A percentile compares a stretch with the other conserved stretches of the same genome.
Conservation (phyloP, 2,888 invertebrate genomes). For the Caenorhabditis angaria region DNA sequence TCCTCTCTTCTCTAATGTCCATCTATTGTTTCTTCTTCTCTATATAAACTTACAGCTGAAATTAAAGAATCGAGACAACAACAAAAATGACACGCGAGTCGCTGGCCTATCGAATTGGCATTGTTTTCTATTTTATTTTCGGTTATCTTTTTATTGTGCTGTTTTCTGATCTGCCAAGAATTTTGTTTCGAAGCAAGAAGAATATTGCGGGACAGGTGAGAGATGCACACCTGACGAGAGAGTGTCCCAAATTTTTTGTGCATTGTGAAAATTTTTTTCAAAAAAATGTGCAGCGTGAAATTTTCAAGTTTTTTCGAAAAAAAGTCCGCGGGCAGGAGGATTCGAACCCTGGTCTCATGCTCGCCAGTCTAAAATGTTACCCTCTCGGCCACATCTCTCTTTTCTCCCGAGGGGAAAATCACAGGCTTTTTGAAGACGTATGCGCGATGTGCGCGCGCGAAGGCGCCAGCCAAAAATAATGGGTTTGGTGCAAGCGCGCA, state of each 20-base stretch:
- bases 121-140: slow-evolving; percentile 11
- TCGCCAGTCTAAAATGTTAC: too few species aligned
- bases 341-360: too few species aligned
- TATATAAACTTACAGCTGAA: not conserved
- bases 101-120: slow-evolving; percentile 5
- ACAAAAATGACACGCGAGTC: slow-evolving; percentile 13
- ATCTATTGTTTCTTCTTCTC: not conserved
- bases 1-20: not conserved
- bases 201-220: slow-evolving; percentile 36
- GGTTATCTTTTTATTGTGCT: slow-evolving; percentile 28
- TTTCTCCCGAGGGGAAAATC: too few species aligned
- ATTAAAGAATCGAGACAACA: not conserved
- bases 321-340: too few species aligned
- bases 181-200: slow-evolving; percentile 33
- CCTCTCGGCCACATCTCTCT: too few species aligned
- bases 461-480: too few species aligned
- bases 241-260: not conserved
- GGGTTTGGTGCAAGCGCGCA: too few species aligned
- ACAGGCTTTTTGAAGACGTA: too few species aligned
- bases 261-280: not conserved
- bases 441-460: too few species aligned
- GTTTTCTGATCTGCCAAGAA: slow-evolving; percentile 37
- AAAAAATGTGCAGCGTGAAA: too few species aligned
- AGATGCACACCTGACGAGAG: not conserved
- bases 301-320: too few species aligned